These are phyloP conservation scores for Chironomus tepperi DNA, from an alignment of 1,140 invertebrate species.

Conservation along the genomic window DNA sequence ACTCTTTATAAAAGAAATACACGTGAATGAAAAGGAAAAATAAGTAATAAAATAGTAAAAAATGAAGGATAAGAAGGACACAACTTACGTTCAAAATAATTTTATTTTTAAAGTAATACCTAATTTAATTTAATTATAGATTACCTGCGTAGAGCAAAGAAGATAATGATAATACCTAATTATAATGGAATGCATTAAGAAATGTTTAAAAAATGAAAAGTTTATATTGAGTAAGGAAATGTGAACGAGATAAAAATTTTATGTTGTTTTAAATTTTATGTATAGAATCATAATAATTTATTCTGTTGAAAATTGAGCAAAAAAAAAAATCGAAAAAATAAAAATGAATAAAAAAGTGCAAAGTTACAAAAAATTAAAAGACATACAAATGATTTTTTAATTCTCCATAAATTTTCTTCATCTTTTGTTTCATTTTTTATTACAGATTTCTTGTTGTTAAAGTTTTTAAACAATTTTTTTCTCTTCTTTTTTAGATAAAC, in stretches of 20 bases:
- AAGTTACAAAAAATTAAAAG: not conserved
- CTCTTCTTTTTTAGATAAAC: not conserved
- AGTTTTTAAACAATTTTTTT: not conserved
- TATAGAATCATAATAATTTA: slow-evolving; percentile 9
- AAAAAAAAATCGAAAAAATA: not conserved
- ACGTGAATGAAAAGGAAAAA: too few species aligned
- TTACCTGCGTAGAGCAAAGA: too few species aligned
- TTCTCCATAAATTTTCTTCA: too few species aligned
- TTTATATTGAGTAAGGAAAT: not conserved
- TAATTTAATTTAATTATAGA: not conserved
- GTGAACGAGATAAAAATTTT: not conserved
- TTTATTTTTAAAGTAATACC: not conserved
- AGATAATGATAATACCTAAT: too few species aligned
- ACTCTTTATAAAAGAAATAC: too few species aligned
- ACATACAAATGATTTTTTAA: too few species aligned
- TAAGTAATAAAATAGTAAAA: not conserved
- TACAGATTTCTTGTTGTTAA: not conserved
- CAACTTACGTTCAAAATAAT: slow-evolving; percentile 1
- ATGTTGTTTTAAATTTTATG: not conserved
- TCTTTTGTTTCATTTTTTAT: not conserved
- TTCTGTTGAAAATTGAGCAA: not conserved
- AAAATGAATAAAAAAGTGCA: slow-evolving; percentile 8
- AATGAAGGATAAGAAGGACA: not conserved
- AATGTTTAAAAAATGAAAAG: not conserved
- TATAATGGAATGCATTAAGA: not conserved